Evolutionary conservation across 2,888 invertebrate species (phyloP).

Genomic region (Eristalis intricaria): DNA sequence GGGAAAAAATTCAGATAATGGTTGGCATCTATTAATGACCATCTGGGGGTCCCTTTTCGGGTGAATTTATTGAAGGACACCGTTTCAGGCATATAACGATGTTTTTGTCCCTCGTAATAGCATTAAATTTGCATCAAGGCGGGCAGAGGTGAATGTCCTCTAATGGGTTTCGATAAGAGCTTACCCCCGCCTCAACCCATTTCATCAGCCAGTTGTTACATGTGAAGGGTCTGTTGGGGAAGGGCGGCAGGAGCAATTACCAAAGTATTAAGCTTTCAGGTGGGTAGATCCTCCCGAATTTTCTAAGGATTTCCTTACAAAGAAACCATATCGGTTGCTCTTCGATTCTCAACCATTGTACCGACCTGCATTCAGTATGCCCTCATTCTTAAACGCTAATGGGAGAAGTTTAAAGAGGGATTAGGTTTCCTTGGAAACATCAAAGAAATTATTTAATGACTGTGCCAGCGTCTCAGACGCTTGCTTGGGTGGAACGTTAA

Average conservation of each 20-base stretch:
- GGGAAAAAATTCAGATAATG: constrained; percentile 44
- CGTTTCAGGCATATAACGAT: constrained; percentile 41
- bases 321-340: constrained; percentile 2
- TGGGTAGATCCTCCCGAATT: neutral
- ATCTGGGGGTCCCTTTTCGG: constrained; percentile 29
- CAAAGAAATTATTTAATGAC: constrained; percentile 48
- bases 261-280: neutral
- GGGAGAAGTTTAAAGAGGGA: constrained; percentile 14
- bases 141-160: constrained; percentile 35
- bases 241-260: neutral
- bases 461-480: neutral
- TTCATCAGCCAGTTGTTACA: neutral
- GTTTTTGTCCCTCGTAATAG: constrained; percentile 22
- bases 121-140: constrained; percentile 55
- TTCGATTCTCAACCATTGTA: neutral
- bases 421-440: constrained; percentile 16
- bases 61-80: constrained; percentile 49
- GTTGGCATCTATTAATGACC: constrained; percentile 50
- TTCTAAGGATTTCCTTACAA: constrained; percentile 10
- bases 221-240: neutral
- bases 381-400: neutral
- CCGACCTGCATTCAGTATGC: neutral
- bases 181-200: neutral
- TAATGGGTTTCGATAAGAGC: constrained; percentile 44
- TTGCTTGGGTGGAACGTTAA: neutral